Evolutionary conservation across 92 coral and sea anemone genomes (phyloP).

Genomic region (Ricordea florida): DNA sequence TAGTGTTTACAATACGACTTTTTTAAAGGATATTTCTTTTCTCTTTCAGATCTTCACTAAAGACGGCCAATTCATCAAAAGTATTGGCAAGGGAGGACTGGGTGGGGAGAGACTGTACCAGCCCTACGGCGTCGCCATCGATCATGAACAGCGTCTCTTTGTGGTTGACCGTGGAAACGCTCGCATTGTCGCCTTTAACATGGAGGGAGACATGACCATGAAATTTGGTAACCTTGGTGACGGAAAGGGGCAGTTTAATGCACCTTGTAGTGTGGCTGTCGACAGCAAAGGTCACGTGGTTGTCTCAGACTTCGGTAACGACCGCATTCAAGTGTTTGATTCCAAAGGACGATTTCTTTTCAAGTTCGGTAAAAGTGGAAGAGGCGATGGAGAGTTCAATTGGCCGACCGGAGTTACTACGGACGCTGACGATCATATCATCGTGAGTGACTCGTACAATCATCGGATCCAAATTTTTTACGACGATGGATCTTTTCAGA

Average conservation of each 20-base stretch:
- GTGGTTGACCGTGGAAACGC: constrained; percentile 94
- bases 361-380: constrained; percentile 87
- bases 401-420: constrained; percentile 98
- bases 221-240: constrained; percentile 93
- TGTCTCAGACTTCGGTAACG: constrained; percentile 96
- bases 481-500: constrained; percentile 78
- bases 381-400: constrained; percentile 82
- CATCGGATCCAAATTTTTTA: constrained; percentile 90
- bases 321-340: constrained; percentile 91
- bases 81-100: constrained; percentile 50
- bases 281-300: constrained; percentile 83
- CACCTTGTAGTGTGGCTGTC: constrained; percentile 85
- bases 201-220: constrained; percentile 56
- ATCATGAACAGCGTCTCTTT: constrained; percentile 69
- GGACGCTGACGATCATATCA: constrained; percentile 73
- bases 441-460: constrained; percentile 95
- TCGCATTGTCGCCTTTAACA: constrained; percentile 76
- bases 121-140: constrained; percentile 90
- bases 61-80: constrained; percentile 67
- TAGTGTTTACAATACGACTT: not conserved
- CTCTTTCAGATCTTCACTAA: constrained; percentile 71
- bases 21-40: not conserved
- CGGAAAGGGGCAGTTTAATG: constrained; percentile 85
- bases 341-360: constrained; percentile 78
- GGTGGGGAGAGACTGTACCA: constrained; percentile 62